Evolutionary conservation across 2,888 invertebrate genomes (phyloP), one percentile per base, ranked within the genome.

Genomic region (Pilophorus perplexus): DNA sequence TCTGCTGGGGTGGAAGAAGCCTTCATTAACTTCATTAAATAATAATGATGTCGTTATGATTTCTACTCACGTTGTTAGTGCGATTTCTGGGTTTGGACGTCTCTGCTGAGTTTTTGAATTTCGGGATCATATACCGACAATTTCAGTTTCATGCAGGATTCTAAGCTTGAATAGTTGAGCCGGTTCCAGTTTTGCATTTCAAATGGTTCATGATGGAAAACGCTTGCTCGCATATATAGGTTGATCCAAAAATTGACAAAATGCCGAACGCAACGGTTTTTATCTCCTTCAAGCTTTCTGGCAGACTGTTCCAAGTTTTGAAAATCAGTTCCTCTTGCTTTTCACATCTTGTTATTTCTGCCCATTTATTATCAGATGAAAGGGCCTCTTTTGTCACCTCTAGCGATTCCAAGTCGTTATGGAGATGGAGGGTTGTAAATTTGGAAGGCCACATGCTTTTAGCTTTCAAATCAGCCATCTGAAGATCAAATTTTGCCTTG

Each of bases 31-130:
- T n/a, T n/a, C n/a, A n/a, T n/a, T n/a, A n/a, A n/a, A n/a, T n/a
- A 38, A 38, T 38, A 38, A 38, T 38, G 38, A 38, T 38, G 38
- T 38, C 38, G 38, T 38, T 38, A 38, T n/a, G n/a, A n/a, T 38
- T 38, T 38, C 38, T 38, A 38, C 38, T 38, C 38, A 38, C 38
- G 38, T 38, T 38, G 38, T 38, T 38, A 38, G 3, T 38, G 38
- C 38, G 38, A 38, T 38, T 38, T 2, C 6, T 38, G 38, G 38
- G 38, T 38, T 38, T 6, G 38, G 38, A 38, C 38, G 38, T 38
- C 38, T 38, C 6, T 38, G 6, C 38, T 38, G 38, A 38, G 38
- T 38, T 38, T n/a, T 38, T 38, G 3, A 38, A 3, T 38, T 38
- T 38, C 38, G 38, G 6, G 38, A 38, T 38, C 38, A 38, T 38